These are phyloP conservation scores for Drosophila grimshawi DNA, from an alignment of 1,140 invertebrate genomes.

Conservation along the genomic window DNA sequence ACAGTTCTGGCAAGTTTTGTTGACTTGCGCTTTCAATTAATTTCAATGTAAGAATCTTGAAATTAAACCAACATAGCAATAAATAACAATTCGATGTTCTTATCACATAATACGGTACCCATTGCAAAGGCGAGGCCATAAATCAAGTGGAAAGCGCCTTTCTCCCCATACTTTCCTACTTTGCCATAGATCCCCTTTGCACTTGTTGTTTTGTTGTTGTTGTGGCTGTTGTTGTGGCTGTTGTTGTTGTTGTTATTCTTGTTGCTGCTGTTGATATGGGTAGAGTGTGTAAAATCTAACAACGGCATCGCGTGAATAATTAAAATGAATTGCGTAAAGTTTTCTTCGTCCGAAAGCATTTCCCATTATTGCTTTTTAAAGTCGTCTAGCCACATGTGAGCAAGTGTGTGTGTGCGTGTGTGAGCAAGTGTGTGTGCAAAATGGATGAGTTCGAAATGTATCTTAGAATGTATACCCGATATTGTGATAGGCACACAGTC, in stretches of 20 bases:
- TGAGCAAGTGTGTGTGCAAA: neutral
- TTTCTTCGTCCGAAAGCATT: conserved; percentile 39
- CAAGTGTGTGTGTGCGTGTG: neutral
- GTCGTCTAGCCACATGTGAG: conserved; percentile 36
- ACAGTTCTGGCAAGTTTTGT: conserved; percentile 9
- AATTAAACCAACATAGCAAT: conserved; percentile 61
- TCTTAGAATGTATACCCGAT: conserved; percentile 44
- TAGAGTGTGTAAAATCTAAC: conserved; percentile 63
- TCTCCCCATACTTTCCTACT: neutral
- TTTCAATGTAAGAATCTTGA: conserved; percentile 48
- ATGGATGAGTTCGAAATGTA: conserved; percentile 19
- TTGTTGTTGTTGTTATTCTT: conserved; percentile 6
- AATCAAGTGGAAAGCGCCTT: conserved; percentile 71
- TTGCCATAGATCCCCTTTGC: conserved; percentile 14
- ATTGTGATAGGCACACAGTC: conserved; percentile 67
- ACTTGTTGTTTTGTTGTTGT: conserved; percentile 16
- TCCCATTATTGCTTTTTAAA: conserved; percentile 76
- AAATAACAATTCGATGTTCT: conserved; percentile 82
- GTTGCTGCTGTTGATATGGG: conserved; percentile 45
- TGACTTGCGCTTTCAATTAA: conserved; percentile 48
- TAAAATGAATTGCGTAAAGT: conserved; percentile 74
- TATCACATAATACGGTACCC: conserved; percentile 67
- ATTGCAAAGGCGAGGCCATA: conserved; percentile 56
- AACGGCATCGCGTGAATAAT: conserved; percentile 73
- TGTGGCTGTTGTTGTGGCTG: neutral